A percentile compares a stretch with the other conserved stretches of the same genome.
Evolutionary conservation across 2,797 vertebrate species (phyloP).

Genomic region (Coluber constrictor): DNA sequence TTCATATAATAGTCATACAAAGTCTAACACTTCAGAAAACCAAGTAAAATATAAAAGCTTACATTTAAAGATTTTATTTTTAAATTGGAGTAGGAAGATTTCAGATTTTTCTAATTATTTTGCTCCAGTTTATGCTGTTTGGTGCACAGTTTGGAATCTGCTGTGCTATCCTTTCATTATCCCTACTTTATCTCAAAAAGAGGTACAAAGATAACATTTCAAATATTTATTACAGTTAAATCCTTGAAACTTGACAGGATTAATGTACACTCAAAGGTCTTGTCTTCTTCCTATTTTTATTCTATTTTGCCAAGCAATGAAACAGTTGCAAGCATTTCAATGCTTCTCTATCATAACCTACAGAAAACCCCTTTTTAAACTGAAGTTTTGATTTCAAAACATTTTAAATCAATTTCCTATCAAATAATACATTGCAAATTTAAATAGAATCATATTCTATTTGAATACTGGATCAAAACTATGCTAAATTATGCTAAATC

Average conservation of each 20-base stretch:
- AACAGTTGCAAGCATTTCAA: neutral
- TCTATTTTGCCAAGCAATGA: neutral
- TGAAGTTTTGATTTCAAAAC: neutral
- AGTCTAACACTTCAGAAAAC: neutral
- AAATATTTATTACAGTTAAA: neutral
- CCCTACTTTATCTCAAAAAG: neutral
- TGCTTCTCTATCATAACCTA: neutral
- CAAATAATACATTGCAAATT: neutral
- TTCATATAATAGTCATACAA: neutral
- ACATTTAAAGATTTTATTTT: neutral
- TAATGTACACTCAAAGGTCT: neutral
- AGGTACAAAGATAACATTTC: neutral
- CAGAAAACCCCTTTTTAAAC: neutral
- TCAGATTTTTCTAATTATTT: neutral
- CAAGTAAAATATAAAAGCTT: neutral
- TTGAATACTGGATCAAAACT: neutral
- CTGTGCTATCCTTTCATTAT: neutral
- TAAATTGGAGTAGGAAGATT: neutral
- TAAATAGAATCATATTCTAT: neutral
- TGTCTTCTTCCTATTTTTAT: neutral
- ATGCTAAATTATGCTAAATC: neutral
- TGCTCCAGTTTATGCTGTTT: neutral
- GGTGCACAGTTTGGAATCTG: neutral
- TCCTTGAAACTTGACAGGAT: neutral
- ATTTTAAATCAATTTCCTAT: neutral